A percentile compares a stretch with the other conserved stretches of the same genome.
Evolutionary conservation across 2,888 invertebrate genomes (phyloP).

Genomic region (Synanthedon andrenaeformis): DNA sequence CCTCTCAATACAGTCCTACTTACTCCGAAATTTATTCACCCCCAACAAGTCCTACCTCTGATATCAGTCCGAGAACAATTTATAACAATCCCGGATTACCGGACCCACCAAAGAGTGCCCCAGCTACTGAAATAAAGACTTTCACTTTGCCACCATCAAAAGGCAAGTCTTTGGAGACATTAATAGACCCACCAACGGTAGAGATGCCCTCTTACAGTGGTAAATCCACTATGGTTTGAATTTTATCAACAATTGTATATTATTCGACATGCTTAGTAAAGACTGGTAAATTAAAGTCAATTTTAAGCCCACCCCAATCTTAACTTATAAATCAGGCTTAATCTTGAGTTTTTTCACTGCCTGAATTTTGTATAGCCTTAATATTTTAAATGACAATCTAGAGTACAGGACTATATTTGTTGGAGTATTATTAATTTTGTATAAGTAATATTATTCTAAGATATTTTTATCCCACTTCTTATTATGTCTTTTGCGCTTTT

Average conservation of each 20-base stretch:
- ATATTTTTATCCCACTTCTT: background rate
- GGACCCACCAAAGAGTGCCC: conserved; percentile 54
- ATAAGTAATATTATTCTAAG: background rate
- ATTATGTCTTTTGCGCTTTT: background rate
- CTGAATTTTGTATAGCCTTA: background rate
- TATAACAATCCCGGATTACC: conserved; percentile 49
- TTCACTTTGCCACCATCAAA: conserved; percentile 52
- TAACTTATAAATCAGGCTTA: background rate
- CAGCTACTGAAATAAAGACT: conserved; percentile 49
- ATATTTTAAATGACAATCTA: background rate
- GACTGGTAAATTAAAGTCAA: too few species aligned
- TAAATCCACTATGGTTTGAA: conserved; percentile 61
- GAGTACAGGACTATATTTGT: background rate
- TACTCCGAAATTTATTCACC: conserved; percentile 67
- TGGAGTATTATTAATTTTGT: background rate
- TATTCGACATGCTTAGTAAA: background rate
- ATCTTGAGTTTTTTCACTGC: background rate
- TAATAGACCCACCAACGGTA: conserved; percentile 49
- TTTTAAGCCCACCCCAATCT: too few species aligned
- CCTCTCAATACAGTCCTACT: conserved; percentile 58
- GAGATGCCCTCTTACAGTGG: conserved; percentile 52
- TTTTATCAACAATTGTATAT: background rate
- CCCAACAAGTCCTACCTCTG: conserved; percentile 57
- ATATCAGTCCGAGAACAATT: conserved; percentile 50
- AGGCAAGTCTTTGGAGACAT: conserved; percentile 57